Evolutionary conservation across 2,113 vertebrate genomes (phyloP).

Genomic region (Tachysurus vachellii): DNA sequence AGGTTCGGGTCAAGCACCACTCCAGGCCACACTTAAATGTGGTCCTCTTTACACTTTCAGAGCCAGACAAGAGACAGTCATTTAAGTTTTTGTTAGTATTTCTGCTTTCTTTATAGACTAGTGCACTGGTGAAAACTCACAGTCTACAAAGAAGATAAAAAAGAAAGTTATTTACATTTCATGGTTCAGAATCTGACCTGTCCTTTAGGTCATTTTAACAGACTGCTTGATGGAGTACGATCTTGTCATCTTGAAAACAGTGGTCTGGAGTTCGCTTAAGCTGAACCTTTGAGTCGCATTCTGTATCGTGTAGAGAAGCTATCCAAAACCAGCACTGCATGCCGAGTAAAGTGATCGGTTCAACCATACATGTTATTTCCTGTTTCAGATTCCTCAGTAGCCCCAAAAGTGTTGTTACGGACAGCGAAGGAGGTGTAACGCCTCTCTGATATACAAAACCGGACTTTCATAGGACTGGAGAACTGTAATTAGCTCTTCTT

Average conservation of each 20-base stretch:
- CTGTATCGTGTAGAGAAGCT: not conserved
- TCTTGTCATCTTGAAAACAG: not conserved
- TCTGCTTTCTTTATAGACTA: not conserved
- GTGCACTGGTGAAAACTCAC: not conserved
- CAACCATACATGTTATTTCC: not conserved
- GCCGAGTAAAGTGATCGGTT: not conserved
- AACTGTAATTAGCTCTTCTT: not conserved
- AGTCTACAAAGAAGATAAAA: not conserved
- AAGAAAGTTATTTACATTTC: not conserved
- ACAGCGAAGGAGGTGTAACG: not conserved
- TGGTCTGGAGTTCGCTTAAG: not conserved
- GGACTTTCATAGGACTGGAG: not conserved
- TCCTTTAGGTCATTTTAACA: not conserved
- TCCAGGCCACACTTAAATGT: not conserved
- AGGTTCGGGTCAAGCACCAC: constrained; percentile 1
- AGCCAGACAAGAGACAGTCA: not conserved
- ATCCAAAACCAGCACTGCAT: not conserved
- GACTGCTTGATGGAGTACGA: no score
- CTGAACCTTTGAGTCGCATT: not conserved
- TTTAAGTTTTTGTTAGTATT: not conserved
- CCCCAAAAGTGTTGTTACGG: no score
- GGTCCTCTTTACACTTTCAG: not conserved
- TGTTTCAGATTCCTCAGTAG: not conserved
- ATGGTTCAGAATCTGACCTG: not conserved
- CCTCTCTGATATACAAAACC: not conserved